These are phyloP conservation scores for Synanthedon formicaeformis DNA, from an alignment of 2,888 invertebrate genomes.

Conservation along the genomic window DNA sequence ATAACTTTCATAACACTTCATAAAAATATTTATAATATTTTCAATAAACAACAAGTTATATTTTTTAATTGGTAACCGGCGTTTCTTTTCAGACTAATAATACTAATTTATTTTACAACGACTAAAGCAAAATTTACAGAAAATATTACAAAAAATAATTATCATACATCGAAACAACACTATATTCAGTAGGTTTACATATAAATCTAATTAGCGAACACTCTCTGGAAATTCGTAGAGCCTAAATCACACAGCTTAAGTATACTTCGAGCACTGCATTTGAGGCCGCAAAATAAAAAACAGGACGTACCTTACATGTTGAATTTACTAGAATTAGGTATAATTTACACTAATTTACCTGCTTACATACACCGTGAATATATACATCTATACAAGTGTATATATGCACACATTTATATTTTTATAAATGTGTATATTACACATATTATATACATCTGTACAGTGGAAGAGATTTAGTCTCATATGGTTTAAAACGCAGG, in stretches of 20 bases:
- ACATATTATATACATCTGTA: too few relatives aligned
- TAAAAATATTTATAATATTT: slow-evolving; percentile 61
- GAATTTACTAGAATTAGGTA: too few relatives aligned
- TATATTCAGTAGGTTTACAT: slow-evolving; percentile 20
- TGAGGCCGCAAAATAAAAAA: too few relatives aligned
- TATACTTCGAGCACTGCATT: too few relatives aligned
- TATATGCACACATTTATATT: too few relatives aligned
- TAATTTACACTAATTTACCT: too few relatives aligned
- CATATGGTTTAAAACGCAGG: too few relatives aligned
- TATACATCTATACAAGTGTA: too few relatives aligned
- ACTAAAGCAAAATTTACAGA: slow-evolving; percentile 63
- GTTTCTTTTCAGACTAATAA: slow-evolving; percentile 69
- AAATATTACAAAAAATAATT: slow-evolving; percentile 47
- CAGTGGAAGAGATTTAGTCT: too few relatives aligned
- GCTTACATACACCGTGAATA: too few relatives aligned
- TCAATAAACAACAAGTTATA: slow-evolving; percentile 70
- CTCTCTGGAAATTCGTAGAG: slow-evolving; percentile 37
- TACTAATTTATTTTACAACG: slow-evolving; percentile 59
- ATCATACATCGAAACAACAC: slow-evolving; percentile 40
- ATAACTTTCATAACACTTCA: slow-evolving; percentile 59
- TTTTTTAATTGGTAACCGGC: slow-evolving; percentile 68
- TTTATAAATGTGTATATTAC: too few relatives aligned
- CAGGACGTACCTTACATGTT: slow-evolving; percentile 4
- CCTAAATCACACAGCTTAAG: too few relatives aligned
- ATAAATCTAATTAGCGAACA: slow-evolving; percentile 56